Evolutionary conservation across 2,888 invertebrate genomes (phyloP).

Genomic region (Apomyelois bistriatella): DNA sequence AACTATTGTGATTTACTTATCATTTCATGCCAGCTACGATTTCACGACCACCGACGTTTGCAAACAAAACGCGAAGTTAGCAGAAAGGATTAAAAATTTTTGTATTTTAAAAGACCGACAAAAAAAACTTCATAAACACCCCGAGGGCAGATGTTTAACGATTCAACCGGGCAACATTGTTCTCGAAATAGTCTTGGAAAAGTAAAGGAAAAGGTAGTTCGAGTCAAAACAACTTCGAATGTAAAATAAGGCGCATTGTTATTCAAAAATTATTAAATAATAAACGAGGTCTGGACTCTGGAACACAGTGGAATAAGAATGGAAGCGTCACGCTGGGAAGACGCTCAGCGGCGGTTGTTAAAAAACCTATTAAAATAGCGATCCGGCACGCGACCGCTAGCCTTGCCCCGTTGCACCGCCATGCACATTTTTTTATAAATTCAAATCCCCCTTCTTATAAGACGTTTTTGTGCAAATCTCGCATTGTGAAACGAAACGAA

Average conservation of each 20-base stretch:
- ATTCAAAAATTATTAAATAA: conserved; percentile 22
- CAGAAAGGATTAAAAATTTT: conserved; percentile 12
- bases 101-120: conserved; percentile 3
- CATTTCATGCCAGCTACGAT: background rate
- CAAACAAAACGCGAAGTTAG: background rate
- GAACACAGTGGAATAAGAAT: background rate
- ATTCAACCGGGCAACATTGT: conserved; percentile 13
- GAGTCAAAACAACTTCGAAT: conserved; percentile 16
- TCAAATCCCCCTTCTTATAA: conserved; percentile 48
- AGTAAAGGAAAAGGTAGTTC: conserved; percentile 1
- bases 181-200: conserved; percentile 11
- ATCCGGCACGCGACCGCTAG: conserved; percentile 65
- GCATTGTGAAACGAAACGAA: conserved; percentile 63
- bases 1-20: background rate
- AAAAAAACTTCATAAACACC: conserved; percentile 6
- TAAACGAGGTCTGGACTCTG: conserved; percentile 10
- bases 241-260: conserved; percentile 23
- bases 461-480: conserved; percentile 76
- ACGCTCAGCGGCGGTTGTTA: conserved; percentile 29
- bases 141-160: conserved; percentile 13
- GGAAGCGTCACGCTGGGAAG: conserved; percentile 34
- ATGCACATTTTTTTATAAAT: conserved; percentile 47
- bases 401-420: conserved; percentile 36
- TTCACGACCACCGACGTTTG: background rate
- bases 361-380: conserved; percentile 52